Base-by-base conservation (phyloP, 2,797 vertebrate species). In the Menidia menidia region DNA sequence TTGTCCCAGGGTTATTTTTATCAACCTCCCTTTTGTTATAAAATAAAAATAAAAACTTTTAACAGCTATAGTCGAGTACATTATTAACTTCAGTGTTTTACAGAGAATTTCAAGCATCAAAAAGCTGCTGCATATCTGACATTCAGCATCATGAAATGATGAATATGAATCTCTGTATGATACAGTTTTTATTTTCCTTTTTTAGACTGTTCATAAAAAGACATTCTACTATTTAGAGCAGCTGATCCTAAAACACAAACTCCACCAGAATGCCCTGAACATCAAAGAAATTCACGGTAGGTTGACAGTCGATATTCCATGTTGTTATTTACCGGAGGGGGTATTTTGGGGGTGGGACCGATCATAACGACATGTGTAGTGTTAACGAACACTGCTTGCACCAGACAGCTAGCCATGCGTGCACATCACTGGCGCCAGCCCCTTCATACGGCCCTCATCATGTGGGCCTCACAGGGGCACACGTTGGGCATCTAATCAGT, bases 171-270 rank as follows among this genome's bases (percentile, higher is more conserved):
- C 1, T 65, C 18, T 60, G 0, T 66, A 6, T 58, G 10, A 39
- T 39, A 39, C 35, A 39, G n/a, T 64, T 54, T 48, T 33, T 54
- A n/a, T 50, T 59, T 73, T 30, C 43, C 35, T 61, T 86, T 45
- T 47, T 64, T 86, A 99, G 98, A 97, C 97, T 18, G 59, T 89
- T 71, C 98, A 99, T 91, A 99, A 98, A 89, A 99, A 99, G 91
- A 99, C 98, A 0, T 99, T 99, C 90, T 99, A 94, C 87, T 99
- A 99, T 81, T 85, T 99, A 84, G 98, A 99, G 77, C 98, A 99
- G 88, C 92, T 97, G 90, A 97, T 99, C 89, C 92, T 99, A 59
- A 99, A 99, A 79, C 97, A 99, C 79, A 96, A 94, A 85, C 94
- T 99, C 71, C 97, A 99, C 73, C 95, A 97, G 84, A 98, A 97